Conservation (phyloP, 2,888 invertebrate genomes). For the Muscina levida region DNA sequence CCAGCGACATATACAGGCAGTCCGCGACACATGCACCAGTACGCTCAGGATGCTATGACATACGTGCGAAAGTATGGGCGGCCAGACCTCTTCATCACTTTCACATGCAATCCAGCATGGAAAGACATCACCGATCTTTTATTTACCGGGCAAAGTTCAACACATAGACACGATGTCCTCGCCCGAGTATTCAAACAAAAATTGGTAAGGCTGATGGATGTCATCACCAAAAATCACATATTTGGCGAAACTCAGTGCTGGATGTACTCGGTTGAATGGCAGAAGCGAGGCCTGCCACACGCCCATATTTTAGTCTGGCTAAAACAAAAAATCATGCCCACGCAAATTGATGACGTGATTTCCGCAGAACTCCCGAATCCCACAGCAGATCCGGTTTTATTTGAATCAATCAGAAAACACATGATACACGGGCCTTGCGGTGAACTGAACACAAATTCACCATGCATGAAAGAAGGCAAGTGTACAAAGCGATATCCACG, state of each 20-base stretch:
- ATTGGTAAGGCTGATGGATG: constrained; percentile 33
- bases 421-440: not conserved
- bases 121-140: constrained; percentile 55
- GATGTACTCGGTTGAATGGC: constrained; percentile 25
- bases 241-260: not conserved
- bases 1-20: constrained; percentile 64
- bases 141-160: constrained; percentile 67
- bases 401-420: not conserved
- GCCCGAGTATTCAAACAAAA: constrained; percentile 27
- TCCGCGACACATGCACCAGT: constrained; percentile 66
- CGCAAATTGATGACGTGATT: not conserved
- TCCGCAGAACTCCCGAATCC: constrained; percentile 16
- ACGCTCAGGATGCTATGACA: constrained; percentile 62
- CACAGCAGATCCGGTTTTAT: not conserved
- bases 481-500: constrained; percentile 64
- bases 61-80: constrained; percentile 60
- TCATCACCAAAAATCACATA: not conserved
- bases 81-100: constrained; percentile 60
- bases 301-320: not conserved
- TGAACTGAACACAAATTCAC: constrained; percentile 23
- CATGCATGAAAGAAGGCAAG: constrained; percentile 65
- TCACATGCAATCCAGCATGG: constrained; percentile 57
- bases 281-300: constrained; percentile 15
- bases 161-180: constrained; percentile 68
- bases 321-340: not conserved